Base-by-base conservation (phyloP, 2,797 vertebrate genomes). In the Botia kubotai region DNA sequence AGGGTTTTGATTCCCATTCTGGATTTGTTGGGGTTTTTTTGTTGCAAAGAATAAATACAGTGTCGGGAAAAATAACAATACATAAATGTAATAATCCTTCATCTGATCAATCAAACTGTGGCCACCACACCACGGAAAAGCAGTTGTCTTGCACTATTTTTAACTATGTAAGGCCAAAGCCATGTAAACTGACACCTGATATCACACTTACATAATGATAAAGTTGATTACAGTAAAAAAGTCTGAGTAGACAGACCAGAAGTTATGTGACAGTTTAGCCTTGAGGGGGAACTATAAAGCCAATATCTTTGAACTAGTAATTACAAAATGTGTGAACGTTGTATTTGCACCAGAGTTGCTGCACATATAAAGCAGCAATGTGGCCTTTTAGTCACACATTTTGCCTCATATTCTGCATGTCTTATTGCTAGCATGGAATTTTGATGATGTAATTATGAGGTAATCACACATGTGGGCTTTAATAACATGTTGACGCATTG, bases 141-240 rank as follows among this genome's bases (percentile, higher is more conserved):
- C 14, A 55, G 58, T 66, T 72, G 14, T 66, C 16, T 72, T 72
- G 60, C 14, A 63, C 46, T 43, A 52, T 21, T 70, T 7, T 26
- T 26, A 72, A 52, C 26, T 72, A 63, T 66, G 43, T 26, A 57
- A 66, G 1, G 53, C 14, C 16, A 36, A 26, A 14, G 19, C 48
- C 21, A 46, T 23, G 52, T 67, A 80, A 80, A 80, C 52, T 6
- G 50, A 67, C 29, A 55, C 19, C 71, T 46, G 29, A 26, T 19
- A 66, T 46, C 48, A 16, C 46, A 39, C 57, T 46, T 36, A 48
- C 53, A 63, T 63, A 39, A 80, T 66, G 67, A 80, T 36, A 36
- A 67, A 60, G 63, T 29, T 80, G 50, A 23, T 67, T 73, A 66
- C 48, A 57, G 21, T 72, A 65, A 36, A n/a, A n/a, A 52, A 48